A percentile compares a stretch with the other conserved stretches of the same genome.
These are phyloP conservation scores for Sarcophaga subvicina DNA, from an alignment of 2,888 invertebrate species.

Conservation along the genomic window DNA sequence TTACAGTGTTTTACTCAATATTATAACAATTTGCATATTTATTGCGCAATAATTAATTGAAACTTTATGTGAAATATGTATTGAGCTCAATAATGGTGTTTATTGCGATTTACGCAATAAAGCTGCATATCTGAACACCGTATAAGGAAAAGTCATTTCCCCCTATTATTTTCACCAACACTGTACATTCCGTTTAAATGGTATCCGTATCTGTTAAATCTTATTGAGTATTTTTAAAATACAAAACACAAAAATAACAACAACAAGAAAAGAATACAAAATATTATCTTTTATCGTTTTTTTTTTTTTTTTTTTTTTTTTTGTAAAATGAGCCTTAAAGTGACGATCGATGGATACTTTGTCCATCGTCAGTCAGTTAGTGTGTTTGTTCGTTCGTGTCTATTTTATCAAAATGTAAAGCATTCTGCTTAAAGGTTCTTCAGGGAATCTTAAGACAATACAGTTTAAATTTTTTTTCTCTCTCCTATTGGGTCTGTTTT, in stretches of 20 bases:
- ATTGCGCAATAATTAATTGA: too few species aligned
- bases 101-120: too few species aligned
- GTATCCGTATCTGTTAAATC: slow-evolving; percentile 11
- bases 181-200: not conserved
- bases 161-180: not conserved
- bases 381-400: slow-evolving; percentile 15
- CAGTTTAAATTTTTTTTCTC: not conserved
- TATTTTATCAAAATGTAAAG: slow-evolving; percentile 49
- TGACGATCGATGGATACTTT: slow-evolving; percentile 66
- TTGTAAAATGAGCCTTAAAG: slow-evolving; percentile 68
- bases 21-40: too few species aligned
- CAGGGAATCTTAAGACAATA: slow-evolving; percentile 38
- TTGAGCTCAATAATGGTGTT: too few species aligned
- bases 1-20: too few species aligned
- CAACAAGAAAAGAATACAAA: not conserved
- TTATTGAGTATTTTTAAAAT: slow-evolving; percentile 30
- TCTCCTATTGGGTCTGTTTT: slow-evolving; percentile 2
- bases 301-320: not conserved
- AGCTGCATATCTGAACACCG: too few species aligned
- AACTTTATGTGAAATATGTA: too few species aligned
- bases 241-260: too few species aligned
- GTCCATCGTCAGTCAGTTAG: slow-evolving; percentile 26
- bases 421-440: slow-evolving; percentile 63
- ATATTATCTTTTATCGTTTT: slow-evolving; percentile 62
- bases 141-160: too few species aligned